Conservation (phyloP, 2,113 vertebrate species). For the Cranoglanis bouderius region DNA sequence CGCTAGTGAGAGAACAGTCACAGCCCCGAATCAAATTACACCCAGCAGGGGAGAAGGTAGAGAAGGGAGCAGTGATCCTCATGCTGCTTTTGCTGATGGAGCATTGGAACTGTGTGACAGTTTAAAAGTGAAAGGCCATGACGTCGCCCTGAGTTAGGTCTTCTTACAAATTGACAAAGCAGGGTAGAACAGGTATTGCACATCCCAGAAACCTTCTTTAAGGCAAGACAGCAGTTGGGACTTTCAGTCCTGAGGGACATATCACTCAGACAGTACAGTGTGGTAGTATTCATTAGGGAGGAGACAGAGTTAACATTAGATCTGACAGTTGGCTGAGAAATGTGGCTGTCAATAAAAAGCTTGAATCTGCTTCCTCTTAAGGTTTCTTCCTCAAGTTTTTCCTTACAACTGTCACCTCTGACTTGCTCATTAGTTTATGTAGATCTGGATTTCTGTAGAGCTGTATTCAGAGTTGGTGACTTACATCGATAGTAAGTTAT, state of each 20-base stretch:
- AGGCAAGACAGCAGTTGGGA: neutral
- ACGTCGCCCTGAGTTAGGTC: neutral
- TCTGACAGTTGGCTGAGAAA: constrained; percentile 8
- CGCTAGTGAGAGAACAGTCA: constrained; percentile 65
- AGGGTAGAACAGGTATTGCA: neutral
- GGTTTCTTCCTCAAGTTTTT: neutral
- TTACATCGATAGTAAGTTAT: neutral
- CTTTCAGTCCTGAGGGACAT: constrained; percentile 31
- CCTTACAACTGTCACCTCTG: neutral
- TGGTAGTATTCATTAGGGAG: neutral
- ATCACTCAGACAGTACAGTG: constrained; percentile 5
- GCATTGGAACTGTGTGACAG: neutral
- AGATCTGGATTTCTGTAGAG: neutral
- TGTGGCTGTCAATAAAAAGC: constrained; percentile 45
- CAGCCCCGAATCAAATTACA: constrained; percentile 66
- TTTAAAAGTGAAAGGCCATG: constrained; percentile 22
- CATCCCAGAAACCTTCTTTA: neutral
- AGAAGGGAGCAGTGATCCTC: constrained; percentile 43
- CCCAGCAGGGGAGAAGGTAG: constrained; percentile 21
- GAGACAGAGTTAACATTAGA: neutral
- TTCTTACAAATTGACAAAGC: neutral
- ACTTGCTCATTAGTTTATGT: neutral
- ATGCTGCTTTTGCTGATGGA: constrained; percentile 10
- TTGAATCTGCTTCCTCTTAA: neutral
- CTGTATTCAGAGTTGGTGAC: neutral